Evolutionary conservation across 2,113 vertebrate genomes (phyloP).

Genomic region (Pterocles gutturalis): DNA sequence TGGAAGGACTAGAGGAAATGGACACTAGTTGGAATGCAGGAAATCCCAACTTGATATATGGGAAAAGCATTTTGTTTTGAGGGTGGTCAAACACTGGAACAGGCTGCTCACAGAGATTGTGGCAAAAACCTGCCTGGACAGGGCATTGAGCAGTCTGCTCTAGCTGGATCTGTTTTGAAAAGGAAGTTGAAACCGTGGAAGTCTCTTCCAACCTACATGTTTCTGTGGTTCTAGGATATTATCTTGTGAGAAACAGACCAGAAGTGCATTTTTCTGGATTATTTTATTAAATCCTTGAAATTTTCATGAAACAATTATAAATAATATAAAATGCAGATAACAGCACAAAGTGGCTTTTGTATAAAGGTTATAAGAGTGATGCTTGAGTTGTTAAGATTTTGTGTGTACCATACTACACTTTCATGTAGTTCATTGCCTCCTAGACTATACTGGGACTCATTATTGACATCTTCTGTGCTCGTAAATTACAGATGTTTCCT

Average conservation of each 20-base stretch:
- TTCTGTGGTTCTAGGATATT: not conserved
- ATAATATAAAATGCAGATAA: not conserved
- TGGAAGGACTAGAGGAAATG: not conserved
- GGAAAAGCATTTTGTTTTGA: not conserved
- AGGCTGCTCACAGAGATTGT: not conserved
- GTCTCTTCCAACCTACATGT: not conserved
- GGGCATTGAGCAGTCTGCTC: not conserved
- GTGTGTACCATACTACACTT: not conserved
- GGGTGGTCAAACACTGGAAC: not conserved
- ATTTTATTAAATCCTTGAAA: not conserved
- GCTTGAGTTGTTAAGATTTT: not conserved
- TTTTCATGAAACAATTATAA: not conserved
- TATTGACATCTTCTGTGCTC: not conserved
- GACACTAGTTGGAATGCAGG: rapidly evolving
- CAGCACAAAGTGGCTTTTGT: not conserved
- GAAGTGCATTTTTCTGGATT: not conserved
- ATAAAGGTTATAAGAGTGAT: not conserved
- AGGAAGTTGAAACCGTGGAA: not conserved
- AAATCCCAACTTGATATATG: not conserved
- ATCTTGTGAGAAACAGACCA: not conserved
- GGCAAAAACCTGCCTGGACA: not conserved
- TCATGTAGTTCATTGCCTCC: not conserved
- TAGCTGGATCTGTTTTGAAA: not conserved
- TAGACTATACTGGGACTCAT: not conserved
- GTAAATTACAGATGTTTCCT: conserved; percentile 66